Evolutionary conservation across 2,888 invertebrate species (phyloP), one percentile per base, ranked within the genome.

Genomic region (Lasioglossum oenotherae): DNA sequence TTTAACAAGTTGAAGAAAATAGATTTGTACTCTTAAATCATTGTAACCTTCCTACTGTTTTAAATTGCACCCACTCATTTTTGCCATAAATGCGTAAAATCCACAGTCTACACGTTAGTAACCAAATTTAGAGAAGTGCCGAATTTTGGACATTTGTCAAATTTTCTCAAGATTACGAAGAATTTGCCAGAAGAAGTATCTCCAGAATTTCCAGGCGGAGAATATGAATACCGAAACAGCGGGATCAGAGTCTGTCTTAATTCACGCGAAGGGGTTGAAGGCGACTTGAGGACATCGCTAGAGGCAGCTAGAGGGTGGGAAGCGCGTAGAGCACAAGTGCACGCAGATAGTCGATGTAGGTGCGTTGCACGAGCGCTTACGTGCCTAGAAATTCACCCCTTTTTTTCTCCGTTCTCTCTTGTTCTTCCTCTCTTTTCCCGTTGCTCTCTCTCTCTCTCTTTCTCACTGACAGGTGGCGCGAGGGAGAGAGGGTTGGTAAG

Each of bases 311-410:
- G 67, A 83, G 87, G 90, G 90, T 83, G 84, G 88, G 87, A 89
- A 85, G 78, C 84, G 86, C 89, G 88, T 88, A 87, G 87, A 81
- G 88, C 83, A 89, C 90, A 91, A 91, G 90, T 91, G 88, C 88
- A 86, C 82, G 88, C 82, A 85, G 89, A 86, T 85, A 86, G 81
- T 81, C 85, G 76, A 82, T 86, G 86, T 88, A 88, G 90, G 86
- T 89, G 90, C 89, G 82, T 87, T 86, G 86, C 87, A 86, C 84
- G 86, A 82, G 87, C 86, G 87, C 90, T 91, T 92, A 93, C 93
- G 92, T 93, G 93, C 92, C 93, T 92, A 92, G 93, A 92, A 92
- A 92, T 92, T 92, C 91, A 92, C 91, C 92, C 93, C 90, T 53
- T 91, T 92, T 92, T 91, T 88, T 85, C 73, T 71, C 71, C 35